A percentile compares a stretch with the other conserved stretches of the same genome.
These are phyloP conservation scores for Urocolius indicus DNA, from an alignment of 2,113 vertebrate genomes.

Conservation along the genomic window DNA sequence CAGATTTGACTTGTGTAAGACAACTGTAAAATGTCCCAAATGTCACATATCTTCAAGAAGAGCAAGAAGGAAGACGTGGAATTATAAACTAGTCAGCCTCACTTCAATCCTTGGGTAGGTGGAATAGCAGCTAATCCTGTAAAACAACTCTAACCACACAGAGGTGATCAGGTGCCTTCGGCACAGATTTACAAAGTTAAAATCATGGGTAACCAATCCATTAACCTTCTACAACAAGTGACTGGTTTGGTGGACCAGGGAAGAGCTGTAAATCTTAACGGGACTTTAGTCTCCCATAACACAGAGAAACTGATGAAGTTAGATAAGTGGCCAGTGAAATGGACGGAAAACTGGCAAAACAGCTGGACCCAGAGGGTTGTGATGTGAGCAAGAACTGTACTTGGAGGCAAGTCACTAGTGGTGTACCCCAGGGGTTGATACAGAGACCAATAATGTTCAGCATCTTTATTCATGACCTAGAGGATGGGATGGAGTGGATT, in stretches of 20 bases:
- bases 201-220: neutral
- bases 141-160: neutral
- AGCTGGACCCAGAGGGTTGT: neutral
- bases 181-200: neutral
- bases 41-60: neutral
- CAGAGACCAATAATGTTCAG: neutral
- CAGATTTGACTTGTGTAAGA: neutral
- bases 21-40: neutral
- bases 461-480: neutral
- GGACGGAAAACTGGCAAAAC: neutral
- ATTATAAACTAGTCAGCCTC: neutral
- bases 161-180: neutral
- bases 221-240: neutral
- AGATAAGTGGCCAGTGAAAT: neutral
- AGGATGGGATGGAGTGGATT: too few relatives aligned
- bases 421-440: neutral
- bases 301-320: neutral
- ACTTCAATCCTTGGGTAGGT: neutral
- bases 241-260: neutral
- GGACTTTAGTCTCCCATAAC: neutral
- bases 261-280: neutral
- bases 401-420: neutral
- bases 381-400: neutral
- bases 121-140: neutral
- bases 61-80: neutral